Conservation (phyloP, 2,888 invertebrate species). For the Tromatobia lineatoria region DNA sequence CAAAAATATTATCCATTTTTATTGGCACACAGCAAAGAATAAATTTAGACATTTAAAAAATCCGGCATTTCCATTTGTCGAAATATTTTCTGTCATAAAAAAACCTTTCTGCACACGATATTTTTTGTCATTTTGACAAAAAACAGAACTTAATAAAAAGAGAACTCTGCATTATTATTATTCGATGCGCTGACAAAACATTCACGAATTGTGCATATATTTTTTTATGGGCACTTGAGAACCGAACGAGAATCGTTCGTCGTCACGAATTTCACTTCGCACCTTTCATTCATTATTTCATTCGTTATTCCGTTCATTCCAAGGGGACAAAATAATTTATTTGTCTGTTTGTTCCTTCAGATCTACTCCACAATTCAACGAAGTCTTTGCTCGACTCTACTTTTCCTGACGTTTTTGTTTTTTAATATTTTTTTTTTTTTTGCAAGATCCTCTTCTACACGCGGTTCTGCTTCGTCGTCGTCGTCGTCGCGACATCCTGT, state of each 20-base stretch:
- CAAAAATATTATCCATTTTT: too few species aligned
- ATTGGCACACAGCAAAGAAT: too few species aligned
- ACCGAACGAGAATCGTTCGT: not conserved
- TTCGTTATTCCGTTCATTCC: slow-evolving; percentile 32
- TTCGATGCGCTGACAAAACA: not conserved
- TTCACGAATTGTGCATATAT: not conserved
- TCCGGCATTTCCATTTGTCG: too few species aligned
- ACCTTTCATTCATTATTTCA: slow-evolving; percentile 60
- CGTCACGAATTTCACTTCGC: slow-evolving; percentile 41
- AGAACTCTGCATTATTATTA: not conserved
- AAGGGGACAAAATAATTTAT: slow-evolving; percentile 44
- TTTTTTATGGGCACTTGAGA: not conserved
- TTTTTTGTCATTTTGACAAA: too few species aligned
- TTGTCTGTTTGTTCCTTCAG: slow-evolving; percentile 53
- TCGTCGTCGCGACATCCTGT: slow-evolving; percentile 69
- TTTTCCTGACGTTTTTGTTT: slow-evolving; percentile 69
- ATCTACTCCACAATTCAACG: slow-evolving; percentile 64
- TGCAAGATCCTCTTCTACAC: slow-evolving; percentile 70
- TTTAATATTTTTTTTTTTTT: slow-evolving; percentile 42
- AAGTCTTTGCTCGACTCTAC: slow-evolving; percentile 69
- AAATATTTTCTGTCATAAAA: too few species aligned
- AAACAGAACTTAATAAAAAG: not conserved
- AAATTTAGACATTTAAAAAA: too few species aligned
- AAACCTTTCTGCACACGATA: too few species aligned
- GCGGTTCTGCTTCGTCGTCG: slow-evolving; percentile 63